These are phyloP conservation scores for Bembecia ichneumoniformis DNA, from an alignment of 2,888 invertebrate species.

Conservation along the genomic window DNA sequence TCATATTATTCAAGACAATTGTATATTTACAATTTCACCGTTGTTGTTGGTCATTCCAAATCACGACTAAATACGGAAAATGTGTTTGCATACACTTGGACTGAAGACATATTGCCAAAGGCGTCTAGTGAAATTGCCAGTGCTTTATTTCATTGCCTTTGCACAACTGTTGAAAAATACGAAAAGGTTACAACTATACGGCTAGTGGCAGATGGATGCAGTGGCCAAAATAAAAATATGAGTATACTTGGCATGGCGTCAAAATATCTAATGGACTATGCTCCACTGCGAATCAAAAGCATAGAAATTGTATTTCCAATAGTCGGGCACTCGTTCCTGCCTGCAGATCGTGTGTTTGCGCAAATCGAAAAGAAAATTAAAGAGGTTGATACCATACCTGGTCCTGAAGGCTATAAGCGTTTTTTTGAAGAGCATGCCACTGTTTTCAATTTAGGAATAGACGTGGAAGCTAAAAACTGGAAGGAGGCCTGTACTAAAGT, in stretches of 20 bases:
- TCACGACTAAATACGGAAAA: constrained; percentile 8
- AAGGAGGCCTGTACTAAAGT: constrained; percentile 7
- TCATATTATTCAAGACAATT: constrained; percentile 10
- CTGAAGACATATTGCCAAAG: constrained; percentile 13
- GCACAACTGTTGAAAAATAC: constrained; percentile 8
- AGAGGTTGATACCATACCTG: constrained; percentile 10
- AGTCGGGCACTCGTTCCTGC: constrained; percentile 17
- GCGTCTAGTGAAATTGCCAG: constrained; percentile 14
- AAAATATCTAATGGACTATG: constrained; percentile 12
- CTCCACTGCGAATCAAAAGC: constrained; percentile 8
- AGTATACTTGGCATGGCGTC: constrained; percentile 20
- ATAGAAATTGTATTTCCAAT: constrained; percentile 16
- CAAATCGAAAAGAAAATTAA: constrained; percentile 13
- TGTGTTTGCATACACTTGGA: constrained; percentile 12
- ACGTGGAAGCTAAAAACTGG: constrained; percentile 7
- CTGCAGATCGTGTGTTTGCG: constrained; percentile 14
- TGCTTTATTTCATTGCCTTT: constrained; percentile 9
- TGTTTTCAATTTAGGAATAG: constrained; percentile 6
- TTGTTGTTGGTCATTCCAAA: constrained; percentile 5
- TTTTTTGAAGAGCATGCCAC: constrained; percentile 12
- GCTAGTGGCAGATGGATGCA: constrained; percentile 14
- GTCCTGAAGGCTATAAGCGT: constrained; percentile 10
- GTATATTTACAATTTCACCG: constrained; percentile 9
- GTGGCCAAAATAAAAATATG: constrained; percentile 16
- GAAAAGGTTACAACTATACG: constrained; percentile 9